Percentiles rank a stretch among this genome's conserved stretches.
Conservation (phyloP, 1,140 invertebrate species). For the Apis cerana region DNA sequence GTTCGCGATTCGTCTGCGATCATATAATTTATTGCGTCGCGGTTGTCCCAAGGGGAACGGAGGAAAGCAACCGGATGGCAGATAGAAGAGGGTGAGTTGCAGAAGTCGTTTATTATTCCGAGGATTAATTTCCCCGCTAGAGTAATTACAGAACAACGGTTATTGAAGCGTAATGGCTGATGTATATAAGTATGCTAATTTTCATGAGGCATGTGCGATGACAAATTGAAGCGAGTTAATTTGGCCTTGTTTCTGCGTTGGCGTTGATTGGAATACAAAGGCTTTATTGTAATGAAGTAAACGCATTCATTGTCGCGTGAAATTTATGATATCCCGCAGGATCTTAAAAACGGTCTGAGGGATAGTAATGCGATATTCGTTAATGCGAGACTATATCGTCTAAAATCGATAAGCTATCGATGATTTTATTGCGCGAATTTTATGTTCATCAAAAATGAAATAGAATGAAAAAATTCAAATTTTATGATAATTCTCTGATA, state of each 20-base stretch:
- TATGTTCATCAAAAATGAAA: too few relatives aligned
- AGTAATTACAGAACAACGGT: slow-evolving; percentile 50
- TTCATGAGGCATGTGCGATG: slow-evolving; percentile 34
- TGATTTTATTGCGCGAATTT: too few relatives aligned
- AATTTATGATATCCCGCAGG: slow-evolving; percentile 19
- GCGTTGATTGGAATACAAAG: slow-evolving; percentile 40
- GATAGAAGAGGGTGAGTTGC: background rate
- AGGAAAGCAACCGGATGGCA: background rate
- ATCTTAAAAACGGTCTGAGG: background rate
- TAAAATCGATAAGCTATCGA: background rate
- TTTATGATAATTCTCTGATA: too few relatives aligned
- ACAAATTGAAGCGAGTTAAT: slow-evolving; percentile 46
- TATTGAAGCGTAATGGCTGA: slow-evolving; percentile 44
- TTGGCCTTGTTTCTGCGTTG: slow-evolving; percentile 4
- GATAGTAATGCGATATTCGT: background rate
- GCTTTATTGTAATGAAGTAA: slow-evolving; percentile 32
- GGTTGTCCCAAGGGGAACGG: background rate
- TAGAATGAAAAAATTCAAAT: too few relatives aligned
- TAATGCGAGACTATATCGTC: background rate
- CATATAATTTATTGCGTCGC: slow-evolving; percentile 39
- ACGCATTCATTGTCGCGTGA: background rate
- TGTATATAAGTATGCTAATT: slow-evolving; percentile 49
- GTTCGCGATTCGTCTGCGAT: background rate
- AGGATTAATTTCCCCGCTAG: slow-evolving; percentile 49
- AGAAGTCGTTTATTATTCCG: slow-evolving; percentile 47